Conservation (phyloP, 2,888 invertebrate species). For the Heliconius hortense region DNA sequence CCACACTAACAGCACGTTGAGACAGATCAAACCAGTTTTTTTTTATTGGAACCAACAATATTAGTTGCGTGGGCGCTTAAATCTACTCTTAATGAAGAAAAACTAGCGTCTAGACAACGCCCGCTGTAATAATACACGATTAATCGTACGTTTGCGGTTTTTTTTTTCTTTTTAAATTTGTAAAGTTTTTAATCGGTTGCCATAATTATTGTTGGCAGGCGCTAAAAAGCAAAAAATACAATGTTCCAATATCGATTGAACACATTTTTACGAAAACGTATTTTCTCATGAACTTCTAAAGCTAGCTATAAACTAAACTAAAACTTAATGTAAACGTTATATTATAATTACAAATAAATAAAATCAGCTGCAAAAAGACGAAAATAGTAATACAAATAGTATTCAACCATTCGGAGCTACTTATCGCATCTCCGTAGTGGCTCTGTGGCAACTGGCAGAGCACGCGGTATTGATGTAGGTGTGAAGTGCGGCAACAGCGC, state of each 20-base stretch:
- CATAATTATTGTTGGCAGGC: constrained; percentile 1
- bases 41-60: constrained; percentile 17
- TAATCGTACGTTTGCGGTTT: constrained; percentile 4
- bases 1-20: neutral
- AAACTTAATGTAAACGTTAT: too few species aligned
- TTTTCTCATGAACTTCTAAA: too few species aligned
- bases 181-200: neutral
- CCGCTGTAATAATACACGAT: constrained; percentile 18
- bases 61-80: constrained; percentile 29
- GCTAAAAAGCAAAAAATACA: neutral
- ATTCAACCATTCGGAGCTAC: constrained; percentile 39
- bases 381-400: constrained; percentile 33
- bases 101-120: constrained; percentile 23
- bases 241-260: neutral
- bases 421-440: neutral
- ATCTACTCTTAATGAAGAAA: constrained; percentile 24
- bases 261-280: too few species aligned
- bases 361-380: neutral
- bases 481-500: constrained; percentile 45
- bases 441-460: constrained; percentile 27
- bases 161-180: constrained; percentile 1
- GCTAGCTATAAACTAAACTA: too few species aligned
- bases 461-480: constrained; percentile 46
- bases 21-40: constrained; percentile 28
- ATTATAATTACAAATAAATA: neutral